Percentiles rank a stretch among this genome's conserved stretches.
phyloP scores from a whole-genome alignment of 2,888 invertebrate genomes.

The Noctua pronuba region DNA sequence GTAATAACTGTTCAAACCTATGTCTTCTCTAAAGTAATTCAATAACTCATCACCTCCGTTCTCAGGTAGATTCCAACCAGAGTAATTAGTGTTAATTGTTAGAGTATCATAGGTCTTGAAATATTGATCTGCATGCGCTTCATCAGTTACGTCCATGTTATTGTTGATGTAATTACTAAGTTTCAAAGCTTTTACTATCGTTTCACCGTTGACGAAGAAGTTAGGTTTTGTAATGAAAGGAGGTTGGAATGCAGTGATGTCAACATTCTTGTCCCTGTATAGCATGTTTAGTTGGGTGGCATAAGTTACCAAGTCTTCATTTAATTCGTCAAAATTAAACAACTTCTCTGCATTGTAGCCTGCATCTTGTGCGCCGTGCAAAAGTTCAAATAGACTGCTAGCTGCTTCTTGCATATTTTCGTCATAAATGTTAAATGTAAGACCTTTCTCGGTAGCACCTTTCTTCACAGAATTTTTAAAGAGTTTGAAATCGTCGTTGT shows the following conservation, averaged over 20 bases:
- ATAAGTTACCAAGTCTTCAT: slow-evolving; percentile 88
- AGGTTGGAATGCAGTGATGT: slow-evolving; percentile 74
- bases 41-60: slow-evolving; percentile 87
- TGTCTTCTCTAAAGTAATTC: slow-evolving; percentile 92
- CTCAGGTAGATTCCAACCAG: slow-evolving; percentile 88
- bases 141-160: slow-evolving; percentile 64
- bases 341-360: slow-evolving; percentile 78
- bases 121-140: slow-evolving; percentile 75
- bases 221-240: slow-evolving; percentile 87
- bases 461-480: slow-evolving; percentile 75
- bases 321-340: slow-evolving; percentile 84
- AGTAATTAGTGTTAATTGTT: slow-evolving; percentile 83
- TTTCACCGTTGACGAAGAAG: slow-evolving; percentile 83
- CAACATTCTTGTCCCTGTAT: slow-evolving; percentile 77
- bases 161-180: slow-evolving; percentile 72
- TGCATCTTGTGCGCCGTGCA: slow-evolving; percentile 79
- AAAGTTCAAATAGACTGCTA: slow-evolving; percentile 83
- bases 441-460: slow-evolving; percentile 77
- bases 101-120: slow-evolving; percentile 72
- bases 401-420: slow-evolving; percentile 86
- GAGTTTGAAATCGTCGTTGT: slow-evolving; percentile 72
- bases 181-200: slow-evolving; percentile 81
- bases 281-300: slow-evolving; percentile 83
- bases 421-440: slow-evolving; percentile 87
- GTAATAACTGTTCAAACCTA: slow-evolving; percentile 91